Evolutionary conservation across 1,140 invertebrate species (phyloP).

Genomic region (Gryllus bimaculatus): DNA sequence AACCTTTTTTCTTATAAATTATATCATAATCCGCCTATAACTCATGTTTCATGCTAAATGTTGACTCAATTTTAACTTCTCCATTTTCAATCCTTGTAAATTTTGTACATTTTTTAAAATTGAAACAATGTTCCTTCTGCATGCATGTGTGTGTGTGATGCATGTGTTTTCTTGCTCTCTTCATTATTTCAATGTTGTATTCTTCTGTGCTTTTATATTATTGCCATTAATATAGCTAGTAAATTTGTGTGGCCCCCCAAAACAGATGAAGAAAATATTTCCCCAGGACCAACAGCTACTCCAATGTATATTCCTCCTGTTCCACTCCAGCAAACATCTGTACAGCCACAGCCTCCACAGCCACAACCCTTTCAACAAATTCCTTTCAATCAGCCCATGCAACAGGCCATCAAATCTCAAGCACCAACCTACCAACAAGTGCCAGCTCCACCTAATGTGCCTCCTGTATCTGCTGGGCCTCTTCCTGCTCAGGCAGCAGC

Average conservation of each 20-base stretch:
- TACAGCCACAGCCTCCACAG: background rate
- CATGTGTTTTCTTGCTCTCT: slow-evolving; percentile 9
- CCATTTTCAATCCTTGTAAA: background rate
- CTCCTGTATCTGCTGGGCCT: background rate
- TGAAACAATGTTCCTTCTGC: background rate
- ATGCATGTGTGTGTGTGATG: slow-evolving; percentile 7
- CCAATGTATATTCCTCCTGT: slow-evolving; percentile 19
- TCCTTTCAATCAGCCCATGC: background rate
- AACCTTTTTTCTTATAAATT: slow-evolving; percentile 2
- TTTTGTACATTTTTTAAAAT: background rate
- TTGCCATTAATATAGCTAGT: slow-evolving; percentile 13
- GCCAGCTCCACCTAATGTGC: background rate
- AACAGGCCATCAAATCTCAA: background rate
- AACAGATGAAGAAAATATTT: slow-evolving; percentile 23
- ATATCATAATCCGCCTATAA: background rate
- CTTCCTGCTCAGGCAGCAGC: background rate
- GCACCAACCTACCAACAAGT: background rate
- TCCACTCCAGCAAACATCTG: slow-evolving; percentile 12
- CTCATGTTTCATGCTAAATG: background rate
- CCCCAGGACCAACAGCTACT: slow-evolving; percentile 20
- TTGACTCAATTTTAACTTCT: background rate
- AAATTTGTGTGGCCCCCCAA: slow-evolving; percentile 50
- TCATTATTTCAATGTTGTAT: slow-evolving; percentile 1
- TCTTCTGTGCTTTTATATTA: background rate
- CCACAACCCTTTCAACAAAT: background rate